Conservation (phyloP, 2,797 vertebrate genomes). For the Mus minutoides region DNA sequence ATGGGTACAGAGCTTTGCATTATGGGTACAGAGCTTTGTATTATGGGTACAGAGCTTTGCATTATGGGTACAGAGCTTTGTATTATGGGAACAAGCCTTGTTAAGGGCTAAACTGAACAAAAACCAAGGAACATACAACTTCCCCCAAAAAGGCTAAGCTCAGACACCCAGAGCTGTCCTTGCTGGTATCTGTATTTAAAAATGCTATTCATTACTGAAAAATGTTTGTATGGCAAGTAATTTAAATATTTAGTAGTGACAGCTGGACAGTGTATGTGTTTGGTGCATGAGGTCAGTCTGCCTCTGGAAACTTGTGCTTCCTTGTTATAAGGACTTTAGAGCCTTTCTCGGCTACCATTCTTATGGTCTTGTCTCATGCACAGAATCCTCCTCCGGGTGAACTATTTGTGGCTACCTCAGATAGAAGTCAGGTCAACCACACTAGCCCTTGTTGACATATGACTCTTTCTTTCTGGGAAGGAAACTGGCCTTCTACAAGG, state of each 20-base stretch:
- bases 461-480: not conserved
- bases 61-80: too few species aligned
- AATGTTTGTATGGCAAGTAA: not conserved
- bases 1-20: too few species aligned
- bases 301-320: not conserved
- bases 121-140: not conserved
- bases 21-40: too few species aligned
- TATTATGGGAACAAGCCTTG: not conserved
- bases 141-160: not conserved
- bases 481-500: not conserved
- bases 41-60: not conserved
- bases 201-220: not conserved
- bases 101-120: not conserved
- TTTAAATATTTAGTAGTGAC: not conserved
- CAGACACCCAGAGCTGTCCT: not conserved
- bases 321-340: not conserved
- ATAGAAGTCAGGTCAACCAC: constrained; percentile 9
- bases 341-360: not conserved
- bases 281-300: not conserved
- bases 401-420: not conserved
- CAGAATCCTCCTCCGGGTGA: not conserved
- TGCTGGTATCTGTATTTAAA: not conserved
- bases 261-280: not conserved
- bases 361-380: not conserved
- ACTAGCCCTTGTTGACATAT: not conserved